Evolutionary conservation across 1,140 invertebrate genomes (phyloP), one percentile per base, ranked within the genome.

Genomic region (Bombus impatiens): DNA sequence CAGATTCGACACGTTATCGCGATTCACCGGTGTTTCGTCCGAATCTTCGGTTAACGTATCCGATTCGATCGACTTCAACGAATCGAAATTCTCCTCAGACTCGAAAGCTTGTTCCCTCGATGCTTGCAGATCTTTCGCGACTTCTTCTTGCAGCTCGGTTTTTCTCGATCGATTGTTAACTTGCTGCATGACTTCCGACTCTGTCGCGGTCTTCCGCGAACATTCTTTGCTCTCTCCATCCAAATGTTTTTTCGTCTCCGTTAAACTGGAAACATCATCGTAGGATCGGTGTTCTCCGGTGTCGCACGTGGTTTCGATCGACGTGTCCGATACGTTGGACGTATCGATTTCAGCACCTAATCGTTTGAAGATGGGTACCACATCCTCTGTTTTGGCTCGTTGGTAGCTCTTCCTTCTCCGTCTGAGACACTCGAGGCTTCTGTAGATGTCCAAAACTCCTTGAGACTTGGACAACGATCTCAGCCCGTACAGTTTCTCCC

Each of bases 391-490:
- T n/a, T 86, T 91, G 0, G 94, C 88, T 2, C 89, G 84, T 32
- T 93, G 93, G 72, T 80, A 90, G 47, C 77, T 93, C 89, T 71
- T 93, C 88, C 72, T 90, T 91, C 78, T 92, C 87, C 79, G 89
- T 90, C 81, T 92, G 0, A 95, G 82, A n/a, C 93, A 94, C 80
- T 95, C 94, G 28, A 95, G 88, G 47, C 94, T 95, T 68, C 94
- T 92, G 85, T 95, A 96, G 72, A 96, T 94, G 77, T 95, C 95
- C 77, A 96, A 83, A 37, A 96, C 95, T 71, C 96, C 96, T 57
- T 96, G 96, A 0, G 96, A 96, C 86, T 96, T 96, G 0, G 96
- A 96, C 42, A 96, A 89, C 86, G 94, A 95, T 72, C 94, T 95
- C 1, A 96, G 89, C 1, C 95, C 96, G 47, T 96, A 96, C 0